Evolutionary conservation across 2,113 vertebrate species (phyloP).

Genomic region (Bubalus kerabau): DNA sequence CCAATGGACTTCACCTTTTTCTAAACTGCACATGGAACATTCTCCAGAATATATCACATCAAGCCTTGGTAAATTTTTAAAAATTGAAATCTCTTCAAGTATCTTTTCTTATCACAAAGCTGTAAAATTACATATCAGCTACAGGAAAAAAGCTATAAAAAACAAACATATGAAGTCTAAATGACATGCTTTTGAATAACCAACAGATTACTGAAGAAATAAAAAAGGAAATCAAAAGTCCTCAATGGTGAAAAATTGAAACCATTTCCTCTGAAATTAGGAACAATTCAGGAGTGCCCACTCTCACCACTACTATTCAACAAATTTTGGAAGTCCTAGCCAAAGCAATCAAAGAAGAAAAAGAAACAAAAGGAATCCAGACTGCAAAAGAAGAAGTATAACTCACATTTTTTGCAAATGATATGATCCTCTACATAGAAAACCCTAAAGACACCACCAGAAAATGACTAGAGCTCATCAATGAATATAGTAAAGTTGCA

Average conservation of each 20-base stretch:
- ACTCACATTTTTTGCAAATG: not conserved
- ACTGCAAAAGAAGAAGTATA: not conserved
- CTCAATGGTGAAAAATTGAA: not conserved
- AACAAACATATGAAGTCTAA: not conserved
- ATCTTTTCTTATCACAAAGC: not conserved
- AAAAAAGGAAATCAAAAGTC: not conserved
- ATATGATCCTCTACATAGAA: not conserved
- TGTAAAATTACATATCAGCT: not conserved
- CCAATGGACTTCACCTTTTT: not conserved
- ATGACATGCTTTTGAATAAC: not conserved
- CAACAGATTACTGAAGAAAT: not conserved
- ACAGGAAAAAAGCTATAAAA: not conserved
- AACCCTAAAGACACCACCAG: not conserved
- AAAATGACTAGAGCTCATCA: not conserved
- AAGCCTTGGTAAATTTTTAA: not conserved
- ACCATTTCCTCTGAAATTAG: not conserved
- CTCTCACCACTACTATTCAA: not conserved
- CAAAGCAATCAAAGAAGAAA: not conserved
- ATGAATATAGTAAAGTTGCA: not conserved
- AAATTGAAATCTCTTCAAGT: not conserved
- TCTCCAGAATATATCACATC: not conserved
- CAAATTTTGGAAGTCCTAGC: not conserved
- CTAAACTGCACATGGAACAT: not conserved
- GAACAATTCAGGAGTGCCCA: not conserved
- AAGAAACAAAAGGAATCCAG: not conserved